These are phyloP conservation scores for Corvus moneduloides DNA, from an alignment of 2,113 vertebrate species.

Conservation along the genomic window DNA sequence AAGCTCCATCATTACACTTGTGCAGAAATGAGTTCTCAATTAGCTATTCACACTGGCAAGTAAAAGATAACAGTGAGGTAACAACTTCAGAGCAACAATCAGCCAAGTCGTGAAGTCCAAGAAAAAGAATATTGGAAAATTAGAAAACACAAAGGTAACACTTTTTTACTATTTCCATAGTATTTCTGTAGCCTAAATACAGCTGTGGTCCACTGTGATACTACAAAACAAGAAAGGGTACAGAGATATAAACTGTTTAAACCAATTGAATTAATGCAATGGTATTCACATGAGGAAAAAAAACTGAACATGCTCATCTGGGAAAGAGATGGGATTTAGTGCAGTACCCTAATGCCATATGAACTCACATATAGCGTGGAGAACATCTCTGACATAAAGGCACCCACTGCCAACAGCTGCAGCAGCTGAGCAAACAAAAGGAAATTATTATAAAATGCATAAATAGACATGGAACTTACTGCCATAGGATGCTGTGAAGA, in stretches of 20 bases:
- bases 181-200: neutral
- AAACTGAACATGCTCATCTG: neutral
- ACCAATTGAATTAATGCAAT: neutral
- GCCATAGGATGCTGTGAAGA: neutral
- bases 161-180: neutral
- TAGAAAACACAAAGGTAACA: neutral
- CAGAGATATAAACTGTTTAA: neutral
- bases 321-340: neutral
- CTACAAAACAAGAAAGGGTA: neutral
- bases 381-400: neutral
- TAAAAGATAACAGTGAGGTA: neutral
- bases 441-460: neutral
- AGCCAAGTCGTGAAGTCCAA: neutral
- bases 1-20: neutral
- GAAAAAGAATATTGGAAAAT: neutral
- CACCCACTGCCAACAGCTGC: neutral
- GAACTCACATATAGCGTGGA: fast-evolving
- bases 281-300: neutral
- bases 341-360: neutral
- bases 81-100: neutral
- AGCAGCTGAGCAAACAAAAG: slow-evolving; percentile 1
- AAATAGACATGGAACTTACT: neutral
- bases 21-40: neutral
- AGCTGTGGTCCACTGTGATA: neutral
- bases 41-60: neutral